Conservation (phyloP, 2,113 vertebrate genomes). For the Carettochelys insculpta region DNA sequence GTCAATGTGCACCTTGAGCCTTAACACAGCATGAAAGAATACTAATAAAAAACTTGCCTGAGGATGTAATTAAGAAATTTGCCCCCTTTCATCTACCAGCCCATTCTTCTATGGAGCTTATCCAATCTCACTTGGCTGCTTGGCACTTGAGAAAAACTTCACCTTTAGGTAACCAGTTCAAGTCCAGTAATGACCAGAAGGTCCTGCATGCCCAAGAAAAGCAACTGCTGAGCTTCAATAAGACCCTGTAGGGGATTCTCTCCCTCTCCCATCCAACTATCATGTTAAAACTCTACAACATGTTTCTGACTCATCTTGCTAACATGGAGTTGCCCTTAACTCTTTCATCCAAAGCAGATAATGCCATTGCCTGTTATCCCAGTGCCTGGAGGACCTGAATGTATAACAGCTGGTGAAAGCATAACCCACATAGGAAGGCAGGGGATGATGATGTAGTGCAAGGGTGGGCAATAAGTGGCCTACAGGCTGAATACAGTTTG, state of each 20-base stretch:
- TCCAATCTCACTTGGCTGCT: too few species aligned
- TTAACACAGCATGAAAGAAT: neutral
- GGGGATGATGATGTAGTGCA: too few species aligned
- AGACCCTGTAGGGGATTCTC: neutral
- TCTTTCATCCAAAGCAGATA: neutral
- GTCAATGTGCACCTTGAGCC: neutral
- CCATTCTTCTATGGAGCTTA: too few species aligned
- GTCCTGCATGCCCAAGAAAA: neutral
- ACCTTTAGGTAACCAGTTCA: neutral
- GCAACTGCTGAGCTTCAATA: fast-evolving
- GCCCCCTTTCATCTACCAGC: too few species aligned
- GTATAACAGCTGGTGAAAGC: neutral
- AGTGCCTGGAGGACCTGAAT: neutral
- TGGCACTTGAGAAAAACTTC: neutral
- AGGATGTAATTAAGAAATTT: too few species aligned
- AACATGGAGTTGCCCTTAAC: neutral
- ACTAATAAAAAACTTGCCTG: neutral
- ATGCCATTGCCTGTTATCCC: neutral
- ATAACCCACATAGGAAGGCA: neutral
- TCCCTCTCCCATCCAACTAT: neutral
- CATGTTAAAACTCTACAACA: neutral
- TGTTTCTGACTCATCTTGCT: neutral
- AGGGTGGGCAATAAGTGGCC: too few species aligned
- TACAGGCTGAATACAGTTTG: too few species aligned
- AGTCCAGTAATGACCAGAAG: neutral